Evolutionary conservation across 2,797 vertebrate genomes (phyloP).

Genomic region (Acanthurus leucopareius): DNA sequence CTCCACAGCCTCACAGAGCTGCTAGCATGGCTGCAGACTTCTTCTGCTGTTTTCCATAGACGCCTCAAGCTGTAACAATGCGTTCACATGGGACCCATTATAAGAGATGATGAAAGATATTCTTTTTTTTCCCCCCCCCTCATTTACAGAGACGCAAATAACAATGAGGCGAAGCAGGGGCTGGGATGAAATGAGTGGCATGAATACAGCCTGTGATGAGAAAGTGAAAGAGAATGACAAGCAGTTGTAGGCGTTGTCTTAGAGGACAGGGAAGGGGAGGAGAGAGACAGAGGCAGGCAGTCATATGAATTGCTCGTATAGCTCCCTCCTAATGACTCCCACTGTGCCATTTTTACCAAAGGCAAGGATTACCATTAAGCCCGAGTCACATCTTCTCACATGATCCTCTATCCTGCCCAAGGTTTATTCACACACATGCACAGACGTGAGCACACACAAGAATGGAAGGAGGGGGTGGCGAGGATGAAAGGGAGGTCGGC

Average conservation of each 20-base stretch:
- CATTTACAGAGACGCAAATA: constrained; percentile 15
- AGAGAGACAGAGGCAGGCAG: constrained; percentile 40
- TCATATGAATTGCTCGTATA: constrained; percentile 66
- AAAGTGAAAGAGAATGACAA: constrained; percentile 25
- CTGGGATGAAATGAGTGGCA: constrained; percentile 22
- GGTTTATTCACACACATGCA: constrained; percentile 66
- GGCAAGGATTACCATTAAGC: constrained; percentile 84
- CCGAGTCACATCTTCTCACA: constrained; percentile 86
- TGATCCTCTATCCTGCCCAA: constrained; percentile 72
- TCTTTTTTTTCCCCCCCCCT: background rate
- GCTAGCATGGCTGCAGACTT: background rate
- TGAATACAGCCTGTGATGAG: constrained; percentile 13
- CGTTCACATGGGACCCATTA: constrained; percentile 19
- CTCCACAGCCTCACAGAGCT: background rate
- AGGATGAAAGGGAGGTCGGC: constrained; percentile 42
- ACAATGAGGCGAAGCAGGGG: background rate
- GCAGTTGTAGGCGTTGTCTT: constrained; percentile 31
- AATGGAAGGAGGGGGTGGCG: background rate
- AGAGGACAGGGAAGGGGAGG: background rate
- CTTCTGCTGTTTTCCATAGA: background rate
- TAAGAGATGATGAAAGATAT: background rate
- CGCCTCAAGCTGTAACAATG: constrained; percentile 13
- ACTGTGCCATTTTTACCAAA: constrained; percentile 78
- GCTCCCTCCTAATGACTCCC: constrained; percentile 74
- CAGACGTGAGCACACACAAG: constrained; percentile 28